Percentiles rank a stretch among this genome's conserved stretches.
These are phyloP conservation scores for Panzeria rudis DNA, from an alignment of 2,888 invertebrate genomes.

Conservation along the genomic window DNA sequence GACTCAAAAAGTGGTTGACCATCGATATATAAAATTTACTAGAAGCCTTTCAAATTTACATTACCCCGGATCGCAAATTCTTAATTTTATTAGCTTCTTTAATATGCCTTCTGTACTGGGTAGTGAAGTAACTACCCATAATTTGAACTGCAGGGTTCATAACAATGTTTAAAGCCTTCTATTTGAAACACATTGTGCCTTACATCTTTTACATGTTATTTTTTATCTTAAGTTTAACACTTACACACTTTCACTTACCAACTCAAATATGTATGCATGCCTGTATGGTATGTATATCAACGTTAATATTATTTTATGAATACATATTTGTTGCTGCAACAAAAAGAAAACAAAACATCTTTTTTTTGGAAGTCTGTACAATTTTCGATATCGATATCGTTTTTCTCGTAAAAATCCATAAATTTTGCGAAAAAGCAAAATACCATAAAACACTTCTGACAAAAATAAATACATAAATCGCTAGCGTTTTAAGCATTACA, in stretches of 20 bases:
- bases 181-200: neutral
- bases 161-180: neutral
- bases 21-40: no score
- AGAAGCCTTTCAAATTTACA: no score
- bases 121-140: no score
- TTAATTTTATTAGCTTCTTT: no score
- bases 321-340: slow-evolving; percentile 19
- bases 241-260: slow-evolving; percentile 10
- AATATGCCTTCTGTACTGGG: no score
- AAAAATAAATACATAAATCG: slow-evolving; percentile 72
- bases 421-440: slow-evolving; percentile 67
- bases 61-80: no score
- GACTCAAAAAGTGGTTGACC: no score
- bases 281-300: neutral
- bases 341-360: neutral
- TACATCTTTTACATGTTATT: neutral
- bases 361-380: slow-evolving; percentile 52
- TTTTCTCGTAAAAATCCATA: slow-evolving; percentile 63
- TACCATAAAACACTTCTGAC: slow-evolving; percentile 71
- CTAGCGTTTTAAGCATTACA: slow-evolving; percentile 57
- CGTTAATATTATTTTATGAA: slow-evolving; percentile 42
- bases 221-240: slow-evolving; percentile 37
- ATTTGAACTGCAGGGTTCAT: neutral
- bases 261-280: neutral
- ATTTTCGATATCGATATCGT: slow-evolving; percentile 67